Base-by-base conservation (phyloP, 2,797 vertebrate genomes). In the Gymnoscopelus microlampas region DNA sequence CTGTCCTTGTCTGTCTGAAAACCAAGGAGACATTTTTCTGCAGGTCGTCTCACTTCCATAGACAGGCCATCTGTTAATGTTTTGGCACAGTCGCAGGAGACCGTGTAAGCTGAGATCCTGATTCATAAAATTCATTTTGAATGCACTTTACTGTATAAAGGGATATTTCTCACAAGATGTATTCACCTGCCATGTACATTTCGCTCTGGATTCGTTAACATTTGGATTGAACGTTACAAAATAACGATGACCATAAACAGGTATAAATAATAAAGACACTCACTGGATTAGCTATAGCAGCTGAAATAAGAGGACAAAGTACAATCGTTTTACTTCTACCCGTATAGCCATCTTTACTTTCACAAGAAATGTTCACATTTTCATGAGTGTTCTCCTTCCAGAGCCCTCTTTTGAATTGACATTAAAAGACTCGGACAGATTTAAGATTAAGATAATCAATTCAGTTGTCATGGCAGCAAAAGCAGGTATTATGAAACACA, bases 11-110 rank as follows among this genome's bases (percentile, higher is more conserved):
- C 39, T 44, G 9, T 44, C 39, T 8, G 39, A 44, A 35, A 35
- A 35, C 59, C 51, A 72, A 72, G 62, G 44, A 54, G 75, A 57
- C 57, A 63, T 48, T 72, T 63, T 63, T 60, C 60, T 57, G 6
- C 4, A 44, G 47, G 13, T 64, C 5, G 15, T 66, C 11, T 23
- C n/a, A 11, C 49, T 65, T 67, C 53, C 50, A 35, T 15, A 8
- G 12, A 8, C 60, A 14, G 66, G 77, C 68, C 76, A 76, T 71
- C 80, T 57, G 74, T 72, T 66, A 71, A 57, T 78, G 75, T 82
- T 75, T 35, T 69, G 79, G 54, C 81, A 79, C 63, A 85, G 75
- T 73, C 67, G 77, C 75, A 78, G 57, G 60, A 70, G 70, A 69
- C 64, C 19, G 56, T 59, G 62, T 73, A 74, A 83, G 23, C 62